phyloP scores from a whole-genome alignment of 92 coral and sea anemone species.

The Porites lobata region DNA sequence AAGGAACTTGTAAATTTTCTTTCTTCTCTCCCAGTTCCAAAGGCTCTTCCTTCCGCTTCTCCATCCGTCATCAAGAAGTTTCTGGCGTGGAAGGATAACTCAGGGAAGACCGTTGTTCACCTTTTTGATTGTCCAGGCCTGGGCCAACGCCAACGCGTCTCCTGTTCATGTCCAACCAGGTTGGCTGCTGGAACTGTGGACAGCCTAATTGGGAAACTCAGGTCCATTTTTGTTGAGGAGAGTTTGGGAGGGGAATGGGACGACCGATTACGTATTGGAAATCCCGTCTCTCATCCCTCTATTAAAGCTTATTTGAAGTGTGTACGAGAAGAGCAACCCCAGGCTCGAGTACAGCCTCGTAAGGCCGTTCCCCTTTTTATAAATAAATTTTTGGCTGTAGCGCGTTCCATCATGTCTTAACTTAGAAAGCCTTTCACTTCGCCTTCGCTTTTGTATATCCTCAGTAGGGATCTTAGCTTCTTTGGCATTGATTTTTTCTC shows the following conservation, averaged over 20 bases:
- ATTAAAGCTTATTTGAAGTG: constrained; percentile 45
- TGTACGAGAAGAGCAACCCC: constrained; percentile 44
- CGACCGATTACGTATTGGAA: constrained; percentile 14
- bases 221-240: not conserved
- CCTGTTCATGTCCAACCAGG: constrained; percentile 23
- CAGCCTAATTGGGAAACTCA: constrained; percentile 8
- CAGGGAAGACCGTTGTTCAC: constrained; percentile 11
- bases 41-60: not conserved
- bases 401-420: not conserved
- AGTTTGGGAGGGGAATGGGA: not conserved
- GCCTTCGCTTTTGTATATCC: constrained; percentile 6
- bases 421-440: not conserved
- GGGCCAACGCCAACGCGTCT: not conserved
- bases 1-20: not conserved
- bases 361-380: not conserved
- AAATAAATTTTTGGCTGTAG: not conserved
- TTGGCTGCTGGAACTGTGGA: constrained; percentile 41
- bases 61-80: not conserved
- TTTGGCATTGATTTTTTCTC: constrained; percentile 1
- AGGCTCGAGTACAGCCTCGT: constrained; percentile 24
- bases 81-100: constrained; percentile 29
- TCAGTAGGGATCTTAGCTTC: constrained; percentile 27
- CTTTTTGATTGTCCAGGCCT: not conserved
- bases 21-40: constrained; percentile 18
- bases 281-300: constrained; percentile 33